Evolutionary conservation across 1,140 invertebrate species (phyloP), one percentile per base, ranked within the genome.

Genomic region (Lepidostoma basale): DNA sequence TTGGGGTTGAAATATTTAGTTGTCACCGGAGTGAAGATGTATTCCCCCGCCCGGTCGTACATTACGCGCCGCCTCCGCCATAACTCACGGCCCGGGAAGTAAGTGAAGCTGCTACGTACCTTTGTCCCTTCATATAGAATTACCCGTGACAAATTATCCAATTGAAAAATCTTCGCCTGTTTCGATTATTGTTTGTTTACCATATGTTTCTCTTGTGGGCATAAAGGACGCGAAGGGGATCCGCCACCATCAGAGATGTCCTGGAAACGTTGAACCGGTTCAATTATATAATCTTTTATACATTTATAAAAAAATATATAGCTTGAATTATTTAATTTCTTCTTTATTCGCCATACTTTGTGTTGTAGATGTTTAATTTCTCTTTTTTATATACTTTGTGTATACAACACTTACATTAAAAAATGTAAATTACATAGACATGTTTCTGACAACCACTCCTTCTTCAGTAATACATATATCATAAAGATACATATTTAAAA

Each of bases 1-100:
- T 47, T 49, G 45, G 62, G 45, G 62, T 64, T 54, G 68, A 70
- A 66, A 60, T 66, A 70, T 70, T 70, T 66, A 70, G 62, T 70
- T 66, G 62, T 66, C 62, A 62, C 60, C 14, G 23, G 58, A 58
- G 25, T 59, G 68, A 70, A 70, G 68, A 70, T 70, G 68, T 66
- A 70, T 70, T 70, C 68, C 36, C 44, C 58, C 30, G 42, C 23
- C 56, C 18, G 62, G 68, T 54, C 54, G 62, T 70, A 70, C 66
- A 26, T 70, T 63, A 70, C 33, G 56, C 68, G 22, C 62, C n/a
- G 58, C 52, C 52, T 20, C 28, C 28, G 0, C 52, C 56, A 42
- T 40, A 60, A 60, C 39, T 40, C 36, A 40, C 30, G 30, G 30
- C 30, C 30, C 30, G 22, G 54, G 54, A 12, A 12, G 30, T 58